Base-by-base conservation (phyloP, 2,888 invertebrate species). In the Apamea monoglypha region DNA sequence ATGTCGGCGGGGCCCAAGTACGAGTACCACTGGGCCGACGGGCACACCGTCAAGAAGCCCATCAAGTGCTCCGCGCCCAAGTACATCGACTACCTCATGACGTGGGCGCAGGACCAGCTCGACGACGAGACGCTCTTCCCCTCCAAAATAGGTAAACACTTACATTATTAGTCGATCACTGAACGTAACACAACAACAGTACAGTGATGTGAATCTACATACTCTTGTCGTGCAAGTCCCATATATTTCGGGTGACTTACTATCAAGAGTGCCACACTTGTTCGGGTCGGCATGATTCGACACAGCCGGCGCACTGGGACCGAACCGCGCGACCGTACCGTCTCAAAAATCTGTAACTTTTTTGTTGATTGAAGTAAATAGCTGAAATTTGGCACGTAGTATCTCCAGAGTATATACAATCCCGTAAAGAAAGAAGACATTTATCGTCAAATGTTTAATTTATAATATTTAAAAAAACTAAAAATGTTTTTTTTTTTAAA, bases 11-110 rank as follows among this genome's bases (percentile, higher is more conserved):
- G 99, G 67, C 99, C 99, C 86, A 99, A 99, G 97, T 99, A 99
- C 94, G 99, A 99, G 97, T 99, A 99, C 96, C 99, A 99, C 96
- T 99, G 99, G 99, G 99, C 99, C 0, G 99, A 99, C 96, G 99
- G 99, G 0, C 99, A 99, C 92, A 99, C 99, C 0, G 99, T 99
- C 47, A 99, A 99, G 96, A 99, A 99, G 95, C 99, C 99, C 67
- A 99, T 99, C 92, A 99, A 99, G 97, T 99, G 99, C 97, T 99
- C 99, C 71, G 99, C 99, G 76, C 99, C 99, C 74, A 99, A 99
- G 96, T 99, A 99, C 96, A 99, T 99, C 91, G 99, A 99, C 97
- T 99, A 99, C 97, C 97, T 99, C 89, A 99, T 99, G 99, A 99
- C 99, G 40, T 99, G 99, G 99, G 99, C 99, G 80, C 99, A 99